Evolutionary conservation across 2,113 vertebrate species (phyloP), one percentile per base, ranked within the genome.

Genomic region (Chamaea fasciata): DNA sequence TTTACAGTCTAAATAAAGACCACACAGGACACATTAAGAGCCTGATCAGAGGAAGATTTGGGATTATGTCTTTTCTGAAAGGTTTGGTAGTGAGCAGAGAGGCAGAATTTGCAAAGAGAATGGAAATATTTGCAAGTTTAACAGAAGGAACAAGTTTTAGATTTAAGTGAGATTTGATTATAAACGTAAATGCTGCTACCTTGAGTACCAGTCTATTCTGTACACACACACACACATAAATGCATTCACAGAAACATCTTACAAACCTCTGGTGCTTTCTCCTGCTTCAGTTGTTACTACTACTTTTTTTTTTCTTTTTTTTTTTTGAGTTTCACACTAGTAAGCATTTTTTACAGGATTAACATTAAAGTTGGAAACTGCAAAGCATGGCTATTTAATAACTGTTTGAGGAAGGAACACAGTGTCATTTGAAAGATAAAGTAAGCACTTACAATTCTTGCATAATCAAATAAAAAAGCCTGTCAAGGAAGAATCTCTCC

Each of bases 1-100:
- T 88, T 94, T 90, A 94, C 79, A 94, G 64, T 88, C 82, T 93
- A 97, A 96, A 95, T 96, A 93, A 94, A 96, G 90, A 90, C 87
- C 68, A 83, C 85, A 77, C 71, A 88, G 77, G 95, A 95, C 85
- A 90, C 71, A 83, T 69, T 80, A 86, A 70, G 79, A 90, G 63
- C 33, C 59, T 86, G 83, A 96, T 89, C 52, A 81, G 71, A 87
- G 41, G 65, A 92, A 95, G 85, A 86, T 88, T 70, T 77, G 76
- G 85, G 79, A 64, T 90, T 83, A 52, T 13, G 63, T 82, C 44
- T 93, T 90, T 90, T 88, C 50, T 90, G 83, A 93, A 93, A 89
- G 47, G 52, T 92, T 92, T 93, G 68, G 64, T 93, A 95, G 92
- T 46, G 71, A 96, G 64, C 47, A 77, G 78, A 90, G 68, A 77